A percentile compares a stretch with the other conserved stretches of the same genome.
phyloP scores from a whole-genome alignment of 2,797 vertebrate species.

The Alauda arvensis region DNA sequence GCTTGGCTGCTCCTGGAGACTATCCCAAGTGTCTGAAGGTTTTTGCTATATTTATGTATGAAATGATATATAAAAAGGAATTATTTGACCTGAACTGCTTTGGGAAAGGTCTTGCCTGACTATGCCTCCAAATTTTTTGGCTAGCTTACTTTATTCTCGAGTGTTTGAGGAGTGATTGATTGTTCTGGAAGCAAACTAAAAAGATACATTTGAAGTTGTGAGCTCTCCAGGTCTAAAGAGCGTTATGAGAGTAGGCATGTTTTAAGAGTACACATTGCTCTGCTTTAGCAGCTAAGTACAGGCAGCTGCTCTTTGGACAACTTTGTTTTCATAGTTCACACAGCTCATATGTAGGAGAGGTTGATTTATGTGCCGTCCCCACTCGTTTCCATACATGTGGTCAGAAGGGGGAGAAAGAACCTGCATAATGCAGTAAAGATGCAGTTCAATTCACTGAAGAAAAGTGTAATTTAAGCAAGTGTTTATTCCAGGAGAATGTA shows the following conservation, averaged over 20 bases:
- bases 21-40: background rate
- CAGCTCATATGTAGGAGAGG: slow-evolving; percentile 26
- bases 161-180: slow-evolving; percentile 45
- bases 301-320: slow-evolving; percentile 54
- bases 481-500: slow-evolving; percentile 26
- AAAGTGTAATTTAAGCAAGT: slow-evolving; percentile 34
- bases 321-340: slow-evolving; percentile 48
- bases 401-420: slow-evolving; percentile 48
- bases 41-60: slow-evolving; percentile 5
- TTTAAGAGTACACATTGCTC: slow-evolving; percentile 32
- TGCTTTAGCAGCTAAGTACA: slow-evolving; percentile 44
- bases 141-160: slow-evolving; percentile 5
- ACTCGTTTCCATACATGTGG: slow-evolving; percentile 37
- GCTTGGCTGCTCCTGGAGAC: background rate
- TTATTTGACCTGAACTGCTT: slow-evolving; percentile 15
- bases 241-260: background rate
- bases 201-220: slow-evolving; percentile 25
- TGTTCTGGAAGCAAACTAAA: slow-evolving; percentile 47
- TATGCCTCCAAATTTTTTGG: slow-evolving; percentile 12
- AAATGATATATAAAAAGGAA: slow-evolving; percentile 8
- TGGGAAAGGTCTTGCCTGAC: background rate
- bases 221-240: slow-evolving; percentile 33
- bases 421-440: slow-evolving; percentile 50
- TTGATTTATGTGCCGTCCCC: slow-evolving; percentile 31
- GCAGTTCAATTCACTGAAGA: background rate